Conservation (phyloP, 1,140 invertebrate species). For the Agrilus planipennis region DNA sequence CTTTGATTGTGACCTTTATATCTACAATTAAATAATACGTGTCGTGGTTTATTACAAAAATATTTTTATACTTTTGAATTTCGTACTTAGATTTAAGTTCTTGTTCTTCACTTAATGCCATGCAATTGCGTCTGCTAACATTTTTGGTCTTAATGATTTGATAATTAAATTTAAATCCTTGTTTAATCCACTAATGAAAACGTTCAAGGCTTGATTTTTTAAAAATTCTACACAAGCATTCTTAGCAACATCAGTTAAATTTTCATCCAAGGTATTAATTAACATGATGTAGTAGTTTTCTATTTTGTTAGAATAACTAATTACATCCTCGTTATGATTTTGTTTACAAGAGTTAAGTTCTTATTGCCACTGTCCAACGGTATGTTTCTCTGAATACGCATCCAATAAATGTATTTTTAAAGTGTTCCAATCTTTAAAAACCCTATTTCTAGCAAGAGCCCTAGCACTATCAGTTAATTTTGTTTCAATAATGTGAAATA, state of each 20-base stretch:
- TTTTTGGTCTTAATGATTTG: conserved; percentile 16
- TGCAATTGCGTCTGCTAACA: conserved; percentile 16
- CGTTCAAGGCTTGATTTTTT: conserved; percentile 18
- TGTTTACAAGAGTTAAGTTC: conserved; percentile 22
- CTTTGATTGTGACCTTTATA: neutral
- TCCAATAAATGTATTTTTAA: conserved; percentile 18
- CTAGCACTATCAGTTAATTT: conserved; percentile 19
- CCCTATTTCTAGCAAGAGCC: conserved; percentile 16
- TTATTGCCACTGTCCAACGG: conserved; percentile 20
- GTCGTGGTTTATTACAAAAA: conserved; percentile 14
- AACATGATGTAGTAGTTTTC: conserved; percentile 22
- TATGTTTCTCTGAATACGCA: conserved; percentile 18
- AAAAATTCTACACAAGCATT: conserved; percentile 17
- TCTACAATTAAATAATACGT: conserved; percentile 10
- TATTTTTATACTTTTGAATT: too few species aligned
- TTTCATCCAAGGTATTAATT: conserved; percentile 17
- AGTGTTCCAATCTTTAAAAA: conserved; percentile 15
- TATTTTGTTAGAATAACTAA: conserved; percentile 16
- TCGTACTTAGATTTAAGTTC: conserved; percentile 10
- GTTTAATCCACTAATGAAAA: conserved; percentile 17
- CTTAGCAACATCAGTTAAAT: conserved; percentile 13
- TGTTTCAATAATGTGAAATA: conserved; percentile 11
- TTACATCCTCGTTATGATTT: conserved; percentile 15
- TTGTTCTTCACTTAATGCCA: conserved; percentile 8
- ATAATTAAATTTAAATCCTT: conserved; percentile 8